Evolutionary conservation across 2,888 invertebrate genomes (phyloP).

Genomic region (Mystacides longicornis): DNA sequence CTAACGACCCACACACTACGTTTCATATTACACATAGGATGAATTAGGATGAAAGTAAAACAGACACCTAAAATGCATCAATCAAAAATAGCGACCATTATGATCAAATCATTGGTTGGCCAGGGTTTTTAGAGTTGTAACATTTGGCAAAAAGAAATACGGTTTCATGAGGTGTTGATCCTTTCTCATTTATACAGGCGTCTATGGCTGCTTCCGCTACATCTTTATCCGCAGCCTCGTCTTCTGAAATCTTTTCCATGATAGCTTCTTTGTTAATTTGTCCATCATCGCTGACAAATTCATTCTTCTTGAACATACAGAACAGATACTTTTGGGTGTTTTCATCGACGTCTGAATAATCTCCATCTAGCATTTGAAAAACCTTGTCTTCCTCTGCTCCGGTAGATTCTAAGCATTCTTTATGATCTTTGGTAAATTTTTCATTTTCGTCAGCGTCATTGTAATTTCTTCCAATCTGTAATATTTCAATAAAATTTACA

Average conservation of each 20-base stretch:
- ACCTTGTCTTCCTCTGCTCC: conserved; percentile 29
- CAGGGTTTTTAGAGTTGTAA: conserved; percentile 18
- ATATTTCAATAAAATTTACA: too few species aligned
- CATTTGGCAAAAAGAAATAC: conserved; percentile 20
- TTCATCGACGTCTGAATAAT: conserved; percentile 27
- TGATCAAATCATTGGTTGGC: conserved; percentile 16
- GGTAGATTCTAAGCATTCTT: conserved; percentile 28
- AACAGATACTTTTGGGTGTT: conserved; percentile 28
- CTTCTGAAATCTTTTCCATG: conserved; percentile 17
- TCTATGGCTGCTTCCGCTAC: conserved; percentile 20
- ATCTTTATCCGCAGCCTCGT: conserved; percentile 16
- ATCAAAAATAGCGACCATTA: too few species aligned
- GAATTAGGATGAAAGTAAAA: too few species aligned
- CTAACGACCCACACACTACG: too few species aligned
- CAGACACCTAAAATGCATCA: too few species aligned
- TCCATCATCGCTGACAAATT: conserved; percentile 22
- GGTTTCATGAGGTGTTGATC: conserved; percentile 12
- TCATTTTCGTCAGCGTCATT: too few species aligned
- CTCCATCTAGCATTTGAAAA: conserved; percentile 29
- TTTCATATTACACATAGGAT: too few species aligned
- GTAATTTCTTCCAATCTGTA: too few species aligned
- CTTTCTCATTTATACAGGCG: conserved; percentile 14
- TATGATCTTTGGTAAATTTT: conserved; percentile 13
- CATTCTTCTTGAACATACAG: conserved; percentile 27
- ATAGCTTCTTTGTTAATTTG: conserved; percentile 22